phyloP scores from a whole-genome alignment of 1,140 invertebrate genomes.

The Megathymus violae region DNA sequence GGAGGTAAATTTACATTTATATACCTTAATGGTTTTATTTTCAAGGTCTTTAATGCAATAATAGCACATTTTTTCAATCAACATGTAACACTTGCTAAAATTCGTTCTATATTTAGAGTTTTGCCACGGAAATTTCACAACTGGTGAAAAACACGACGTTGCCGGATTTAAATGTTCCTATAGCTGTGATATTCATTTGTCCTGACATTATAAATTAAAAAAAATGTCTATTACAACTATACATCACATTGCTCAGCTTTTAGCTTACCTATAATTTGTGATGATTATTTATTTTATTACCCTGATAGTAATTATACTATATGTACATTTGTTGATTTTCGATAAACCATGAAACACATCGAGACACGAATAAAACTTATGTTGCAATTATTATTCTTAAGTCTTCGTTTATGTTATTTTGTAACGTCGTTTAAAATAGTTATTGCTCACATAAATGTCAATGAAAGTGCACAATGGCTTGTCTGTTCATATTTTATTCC shows the following conservation, averaged over 20 bases:
- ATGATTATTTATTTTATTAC: neutral
- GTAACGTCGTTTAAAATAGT: slow-evolving; percentile 39
- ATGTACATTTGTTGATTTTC: neutral
- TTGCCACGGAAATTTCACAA: neutral
- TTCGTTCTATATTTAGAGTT: slow-evolving; percentile 3
- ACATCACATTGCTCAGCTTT: no score
- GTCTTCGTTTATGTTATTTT: slow-evolving; percentile 43
- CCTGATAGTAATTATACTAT: no score
- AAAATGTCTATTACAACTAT: no score
- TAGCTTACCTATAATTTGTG: no score
- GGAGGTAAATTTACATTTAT: slow-evolving; percentile 1
- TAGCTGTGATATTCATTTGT: no score
- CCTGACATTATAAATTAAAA: no score
- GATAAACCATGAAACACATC: neutral
- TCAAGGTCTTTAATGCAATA: slow-evolving; percentile 6
- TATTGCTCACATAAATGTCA: slow-evolving; percentile 42
- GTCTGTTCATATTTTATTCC: slow-evolving; percentile 23
- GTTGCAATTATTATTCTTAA: slow-evolving; percentile 42
- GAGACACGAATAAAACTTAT: slow-evolving; percentile 9
- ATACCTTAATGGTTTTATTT: slow-evolving; percentile 8
- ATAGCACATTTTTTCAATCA: slow-evolving; percentile 3
- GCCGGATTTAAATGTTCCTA: neutral
- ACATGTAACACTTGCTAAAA: slow-evolving; percentile 10
- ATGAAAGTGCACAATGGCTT: slow-evolving; percentile 28
- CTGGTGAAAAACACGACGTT: neutral